Conservation (phyloP, 2,797 vertebrate species). For the Leuciscus waleckii region DNA sequence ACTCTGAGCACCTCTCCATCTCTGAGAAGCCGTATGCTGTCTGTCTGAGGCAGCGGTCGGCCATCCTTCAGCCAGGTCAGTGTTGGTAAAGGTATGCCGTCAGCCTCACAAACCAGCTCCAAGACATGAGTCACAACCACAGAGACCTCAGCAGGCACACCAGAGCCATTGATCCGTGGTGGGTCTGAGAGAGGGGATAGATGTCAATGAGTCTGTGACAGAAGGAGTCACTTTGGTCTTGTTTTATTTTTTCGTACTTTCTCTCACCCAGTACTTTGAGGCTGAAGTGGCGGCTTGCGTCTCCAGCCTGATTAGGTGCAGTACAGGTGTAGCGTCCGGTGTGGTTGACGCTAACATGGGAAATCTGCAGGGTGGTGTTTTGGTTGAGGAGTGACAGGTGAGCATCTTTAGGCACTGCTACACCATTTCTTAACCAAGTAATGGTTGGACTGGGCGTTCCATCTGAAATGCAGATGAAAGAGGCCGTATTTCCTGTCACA, state of each 20-base stretch:
- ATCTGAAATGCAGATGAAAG: slow-evolving; percentile 83
- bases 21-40: slow-evolving; percentile 78
- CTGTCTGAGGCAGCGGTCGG: slow-evolving; percentile 83
- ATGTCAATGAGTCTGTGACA: neutral
- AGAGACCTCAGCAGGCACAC: slow-evolving; percentile 81
- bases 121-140: slow-evolving; percentile 87
- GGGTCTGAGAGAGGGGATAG: slow-evolving; percentile 79
- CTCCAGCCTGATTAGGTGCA: slow-evolving; percentile 88
- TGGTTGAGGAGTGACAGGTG: slow-evolving; percentile 73
- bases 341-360: slow-evolving; percentile 72
- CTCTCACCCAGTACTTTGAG: slow-evolving; percentile 91
- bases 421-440: slow-evolving; percentile 86
- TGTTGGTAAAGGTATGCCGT: slow-evolving; percentile 88
- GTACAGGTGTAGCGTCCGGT: slow-evolving; percentile 87
- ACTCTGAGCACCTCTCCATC: slow-evolving; percentile 84
- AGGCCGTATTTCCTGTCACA: slow-evolving; percentile 78
- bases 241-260: neutral
- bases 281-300: slow-evolving; percentile 85
- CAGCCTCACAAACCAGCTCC: slow-evolving; percentile 87
- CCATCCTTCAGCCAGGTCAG: slow-evolving; percentile 97
- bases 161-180: slow-evolving; percentile 88
- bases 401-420: slow-evolving; percentile 64
- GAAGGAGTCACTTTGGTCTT: neutral
- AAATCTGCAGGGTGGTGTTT: slow-evolving; percentile 84
- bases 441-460: slow-evolving; percentile 86